Percentiles rank a stretch among this genome's conserved stretches.
Conservation (phyloP, 2,888 invertebrate genomes). For the Stenichneumon culpator region DNA sequence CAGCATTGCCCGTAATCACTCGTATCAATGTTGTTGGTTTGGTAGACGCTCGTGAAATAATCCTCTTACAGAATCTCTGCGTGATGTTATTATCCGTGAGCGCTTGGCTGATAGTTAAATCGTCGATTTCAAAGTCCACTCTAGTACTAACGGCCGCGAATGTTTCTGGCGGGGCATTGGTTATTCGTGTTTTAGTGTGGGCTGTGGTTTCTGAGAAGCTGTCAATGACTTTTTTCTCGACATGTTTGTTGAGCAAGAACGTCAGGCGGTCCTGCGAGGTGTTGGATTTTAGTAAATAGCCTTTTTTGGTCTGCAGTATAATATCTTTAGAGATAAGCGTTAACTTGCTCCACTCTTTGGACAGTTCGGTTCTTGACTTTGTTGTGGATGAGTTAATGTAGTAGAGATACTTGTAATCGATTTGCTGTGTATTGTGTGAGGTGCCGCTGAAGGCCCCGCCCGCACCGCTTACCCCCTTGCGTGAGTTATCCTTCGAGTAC, state of each 20-base stretch:
- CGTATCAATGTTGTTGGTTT: not conserved
- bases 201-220: constrained; percentile 21
- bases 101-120: not conserved
- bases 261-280: constrained; percentile 4
- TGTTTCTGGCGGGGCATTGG: constrained; percentile 16
- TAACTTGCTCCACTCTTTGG: constrained; percentile 16
- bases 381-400: constrained; percentile 28
- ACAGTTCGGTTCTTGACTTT: constrained; percentile 13
- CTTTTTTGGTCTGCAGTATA: constrained; percentile 28
- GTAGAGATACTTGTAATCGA: constrained; percentile 11
- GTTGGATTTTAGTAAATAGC: constrained; percentile 32
- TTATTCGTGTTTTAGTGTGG: not conserved
- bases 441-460: not conserved
- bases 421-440: not conserved
- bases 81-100: not conserved
- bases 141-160: constrained; percentile 21
- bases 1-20: not conserved
- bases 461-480: not conserved
- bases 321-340: constrained; percentile 13
- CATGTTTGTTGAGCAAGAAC: not conserved
- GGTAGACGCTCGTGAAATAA: not conserved
- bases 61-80: not conserved
- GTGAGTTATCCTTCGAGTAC: not conserved
- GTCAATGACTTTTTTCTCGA: constrained; percentile 22
- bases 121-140: constrained; percentile 13